phyloP scores from a whole-genome alignment of 2,888 invertebrate genomes.

The Ochropleura leucogaster region DNA sequence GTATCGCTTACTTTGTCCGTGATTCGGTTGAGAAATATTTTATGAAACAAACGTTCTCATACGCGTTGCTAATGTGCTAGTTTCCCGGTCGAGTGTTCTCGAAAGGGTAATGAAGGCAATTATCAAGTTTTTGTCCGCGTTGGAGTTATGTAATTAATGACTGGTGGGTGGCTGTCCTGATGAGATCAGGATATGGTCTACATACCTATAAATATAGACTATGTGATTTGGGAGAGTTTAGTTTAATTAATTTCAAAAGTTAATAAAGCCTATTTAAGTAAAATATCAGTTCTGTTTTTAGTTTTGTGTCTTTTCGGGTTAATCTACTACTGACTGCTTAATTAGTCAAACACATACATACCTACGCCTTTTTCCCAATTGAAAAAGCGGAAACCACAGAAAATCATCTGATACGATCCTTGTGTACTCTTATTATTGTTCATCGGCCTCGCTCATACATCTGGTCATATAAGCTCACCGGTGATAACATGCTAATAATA shows the following conservation, averaged over 20 bases:
- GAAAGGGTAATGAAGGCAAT: constrained; percentile 68
- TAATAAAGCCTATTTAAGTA: not conserved
- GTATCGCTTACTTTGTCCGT: constrained; percentile 89
- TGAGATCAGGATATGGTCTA: constrained; percentile 36
- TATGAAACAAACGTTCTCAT: constrained; percentile 79
- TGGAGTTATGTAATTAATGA: constrained; percentile 62
- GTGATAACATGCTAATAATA: too few species aligned
- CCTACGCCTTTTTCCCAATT: too few species aligned
- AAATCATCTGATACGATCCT: too few species aligned
- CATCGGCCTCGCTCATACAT: too few species aligned
- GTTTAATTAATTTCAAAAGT: constrained; percentile 24
- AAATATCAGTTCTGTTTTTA: not conserved
- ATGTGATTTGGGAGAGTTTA: constrained; percentile 6
- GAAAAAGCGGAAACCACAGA: too few species aligned
- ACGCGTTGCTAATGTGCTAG: constrained; percentile 70
- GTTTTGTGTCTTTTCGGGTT: not conserved
- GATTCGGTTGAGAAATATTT: constrained; percentile 87
- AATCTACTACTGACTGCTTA: not conserved
- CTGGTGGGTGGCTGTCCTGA: constrained; percentile 47
- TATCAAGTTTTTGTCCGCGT: constrained; percentile 66
- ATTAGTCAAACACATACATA: not conserved
- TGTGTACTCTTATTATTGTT: too few species aligned
- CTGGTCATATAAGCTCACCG: too few species aligned
- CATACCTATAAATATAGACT: not conserved
- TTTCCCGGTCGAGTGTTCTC: constrained; percentile 62